Evolutionary conservation across 2,113 vertebrate genomes (phyloP), one percentile per base, ranked within the genome.

Genomic region (Hoplias malabaricus): DNA sequence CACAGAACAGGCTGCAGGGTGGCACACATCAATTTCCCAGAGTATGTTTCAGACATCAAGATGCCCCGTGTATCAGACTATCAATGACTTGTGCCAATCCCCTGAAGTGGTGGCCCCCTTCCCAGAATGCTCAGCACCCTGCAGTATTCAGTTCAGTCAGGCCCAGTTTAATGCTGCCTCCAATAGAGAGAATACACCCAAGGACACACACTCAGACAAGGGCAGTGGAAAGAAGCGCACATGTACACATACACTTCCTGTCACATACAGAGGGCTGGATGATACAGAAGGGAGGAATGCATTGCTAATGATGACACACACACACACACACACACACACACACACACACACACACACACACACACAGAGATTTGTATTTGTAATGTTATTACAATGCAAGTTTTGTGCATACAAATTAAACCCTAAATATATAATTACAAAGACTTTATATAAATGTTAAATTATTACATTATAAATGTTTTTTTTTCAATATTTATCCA

Each of bases 181-280:
- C 65, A 54, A 8, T 16, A 59, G 29, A 74, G 50, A 33, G 25
- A 66, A 29, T 11, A 59, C 38, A 68, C 48, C n/a, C 74, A 80
- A 83, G 82, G 82, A 78, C 66, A 69, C 43, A 63, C 70, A 19
- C 61, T 74, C 66, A 62, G 62, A 13, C 12, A 61, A 83, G 65
- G 53, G 48, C 53, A 69, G 76, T 76, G 73, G 79, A 72, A 71
- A 62, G 61, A 69, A 31, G 23, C 34, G 54, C n/a, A 74, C 42
- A 36, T 21, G 42, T 21, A 31, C 25, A 54, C 27, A 43, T 61
- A 61, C 33, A 14, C 57, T 40, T 2, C 11, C 27, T 10, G 27
- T 16, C n/a, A 40, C n/a, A 50, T 42, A 48, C 34, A 5, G 25
- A 57, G 23, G 2, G 54, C 54, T 57, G 11, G 54, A 27, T 11